Evolutionary conservation across 2,113 vertebrate genomes (phyloP).

Genomic region (Elanus axillaris): DNA sequence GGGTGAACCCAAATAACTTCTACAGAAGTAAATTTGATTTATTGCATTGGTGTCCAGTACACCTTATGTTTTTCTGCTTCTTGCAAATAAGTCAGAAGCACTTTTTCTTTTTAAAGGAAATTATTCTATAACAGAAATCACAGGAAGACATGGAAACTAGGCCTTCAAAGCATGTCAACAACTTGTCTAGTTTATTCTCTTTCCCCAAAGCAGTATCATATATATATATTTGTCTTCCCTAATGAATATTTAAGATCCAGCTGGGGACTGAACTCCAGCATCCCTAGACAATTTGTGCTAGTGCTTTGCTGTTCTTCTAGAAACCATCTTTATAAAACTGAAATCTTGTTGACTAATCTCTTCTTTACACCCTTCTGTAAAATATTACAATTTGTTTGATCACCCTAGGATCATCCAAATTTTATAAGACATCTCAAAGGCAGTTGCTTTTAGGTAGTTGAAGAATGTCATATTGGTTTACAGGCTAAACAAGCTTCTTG

Average conservation of each 20-base stretch:
- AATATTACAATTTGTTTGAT: not conserved
- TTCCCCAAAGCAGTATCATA: not conserved
- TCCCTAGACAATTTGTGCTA: not conserved
- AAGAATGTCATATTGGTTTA: not conserved
- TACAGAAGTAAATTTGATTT: not conserved
- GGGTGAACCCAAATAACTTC: not conserved
- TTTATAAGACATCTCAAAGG: not conserved
- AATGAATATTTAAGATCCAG: not conserved
- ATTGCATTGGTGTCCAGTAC: not conserved
- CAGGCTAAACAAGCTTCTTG: not conserved
- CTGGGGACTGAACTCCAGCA: not conserved
- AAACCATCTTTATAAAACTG: not conserved
- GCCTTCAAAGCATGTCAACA: not conserved
- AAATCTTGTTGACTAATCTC: not conserved
- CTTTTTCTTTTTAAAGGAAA: not conserved
- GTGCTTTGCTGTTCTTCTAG: not conserved
- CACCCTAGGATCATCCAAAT: not conserved
- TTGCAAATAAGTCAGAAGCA: not conserved
- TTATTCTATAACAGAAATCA: not conserved
- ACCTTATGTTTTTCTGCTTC: not conserved
- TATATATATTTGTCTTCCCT: not conserved
- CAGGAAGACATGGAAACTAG: not conserved
- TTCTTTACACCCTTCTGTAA: not conserved
- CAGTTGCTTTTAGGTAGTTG: not conserved
- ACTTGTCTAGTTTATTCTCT: not conserved